These are phyloP conservation scores for Megatriorchis doriae DNA, from an alignment of 2,113 vertebrate species.

Conservation along the genomic window DNA sequence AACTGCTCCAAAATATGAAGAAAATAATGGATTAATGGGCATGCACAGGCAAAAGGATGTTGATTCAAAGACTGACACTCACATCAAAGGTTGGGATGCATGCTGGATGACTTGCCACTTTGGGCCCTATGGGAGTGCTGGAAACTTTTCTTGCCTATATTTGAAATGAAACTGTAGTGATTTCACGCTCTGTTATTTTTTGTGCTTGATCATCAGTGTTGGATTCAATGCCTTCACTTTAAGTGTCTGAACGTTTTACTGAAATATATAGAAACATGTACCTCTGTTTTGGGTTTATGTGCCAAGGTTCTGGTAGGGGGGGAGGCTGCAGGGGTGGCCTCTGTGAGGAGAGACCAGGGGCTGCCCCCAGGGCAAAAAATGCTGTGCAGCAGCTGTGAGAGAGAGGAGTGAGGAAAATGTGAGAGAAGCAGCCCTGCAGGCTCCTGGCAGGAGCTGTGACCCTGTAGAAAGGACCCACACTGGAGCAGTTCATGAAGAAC, in stretches of 20 bases:
- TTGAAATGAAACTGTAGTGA: not conserved
- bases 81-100: not conserved
- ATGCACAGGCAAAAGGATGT: not conserved
- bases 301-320: not conserved
- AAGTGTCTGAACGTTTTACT: not conserved
- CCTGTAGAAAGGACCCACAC: rapidly evolving
- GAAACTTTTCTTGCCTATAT: not conserved
- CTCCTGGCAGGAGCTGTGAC: not conserved
- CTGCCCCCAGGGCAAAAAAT: not conserved
- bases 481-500: not conserved
- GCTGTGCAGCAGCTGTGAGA: not conserved
- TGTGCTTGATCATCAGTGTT: not conserved
- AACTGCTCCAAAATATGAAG: not conserved
- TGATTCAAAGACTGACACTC: not conserved
- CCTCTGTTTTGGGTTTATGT: not conserved
- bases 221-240: not conserved
- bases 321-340: not conserved
- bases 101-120: not conserved
- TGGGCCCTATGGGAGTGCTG: not conserved
- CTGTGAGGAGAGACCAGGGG: not conserved
- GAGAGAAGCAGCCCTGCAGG: not conserved
- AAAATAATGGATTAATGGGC: not conserved
- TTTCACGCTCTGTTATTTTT: not conserved
- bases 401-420: not conserved
- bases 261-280: not conserved